Evolutionary conservation across 2,797 vertebrate species (phyloP), one percentile per base, ranked within the genome.

Genomic region (Crenichthys baileyi): DNA sequence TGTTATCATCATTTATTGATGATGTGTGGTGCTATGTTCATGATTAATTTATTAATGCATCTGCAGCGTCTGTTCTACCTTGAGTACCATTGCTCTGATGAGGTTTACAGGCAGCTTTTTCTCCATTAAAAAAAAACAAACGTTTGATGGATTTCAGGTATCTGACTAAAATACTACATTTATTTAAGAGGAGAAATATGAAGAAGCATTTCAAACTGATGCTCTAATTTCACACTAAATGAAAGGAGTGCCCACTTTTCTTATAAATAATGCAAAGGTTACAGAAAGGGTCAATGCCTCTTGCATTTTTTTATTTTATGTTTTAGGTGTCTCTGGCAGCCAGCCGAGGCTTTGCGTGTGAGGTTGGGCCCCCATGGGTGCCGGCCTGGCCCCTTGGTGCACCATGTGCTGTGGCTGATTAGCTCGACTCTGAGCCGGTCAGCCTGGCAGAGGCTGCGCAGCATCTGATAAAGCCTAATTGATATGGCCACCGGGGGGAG

Each of bases 381-480:
- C 87, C 71, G 6, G 82, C 89, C 86, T 77, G 72, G 79, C 90
- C 93, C 93, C 88, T 88, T 83, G 86, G 88, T 70, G 91, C 94
- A 90, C 94, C 94, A 93, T 96, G 96, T 95, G 96, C 95, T 91
- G 87, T 81, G 26, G 63, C 75, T 90, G 95, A 95, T 95, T 94
- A 95, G 95, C 93, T 89, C 72, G 71, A 79, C 89, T 90, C 88
- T 83, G 67, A 87, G 46, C 91, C 81, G 91, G 87, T 90, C 68
- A n/a, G 79, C 39, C 92, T 51, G 89, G 90, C 87, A 72, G 88
- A 90, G 93, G 87, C 93, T 90, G 93, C 50, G 79, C 88, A 91
- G 93, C 95, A 93, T 96, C 94, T 94, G 94, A 96, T 95, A 94
- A 94, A 92, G 90, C 89, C 65, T 94, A 93, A 96, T 94, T 94